These are phyloP conservation scores for Ranitomeya variabilis DNA, from an alignment of 2,113 vertebrate genomes.

Conservation along the genomic window DNA sequence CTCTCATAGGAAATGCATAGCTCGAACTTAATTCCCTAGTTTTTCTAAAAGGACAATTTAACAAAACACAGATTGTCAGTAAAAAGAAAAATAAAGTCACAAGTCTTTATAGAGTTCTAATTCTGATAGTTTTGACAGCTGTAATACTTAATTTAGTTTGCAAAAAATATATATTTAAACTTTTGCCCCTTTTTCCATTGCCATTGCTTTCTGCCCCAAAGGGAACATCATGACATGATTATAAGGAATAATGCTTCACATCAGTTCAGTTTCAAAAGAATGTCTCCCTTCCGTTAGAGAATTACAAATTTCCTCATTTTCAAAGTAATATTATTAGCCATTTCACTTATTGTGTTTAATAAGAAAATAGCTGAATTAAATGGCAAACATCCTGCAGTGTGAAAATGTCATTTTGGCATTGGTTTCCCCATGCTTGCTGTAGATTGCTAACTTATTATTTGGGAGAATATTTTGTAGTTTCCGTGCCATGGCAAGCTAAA, in stretches of 20 bases:
- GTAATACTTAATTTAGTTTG: conserved; percentile 20
- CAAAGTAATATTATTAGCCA: neutral
- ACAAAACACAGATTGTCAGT: neutral
- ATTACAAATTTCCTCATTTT: neutral
- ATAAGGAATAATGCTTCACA: conserved; percentile 14
- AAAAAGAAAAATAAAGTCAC: neutral
- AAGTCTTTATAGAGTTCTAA: conserved; percentile 12
- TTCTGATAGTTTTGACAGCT: neutral
- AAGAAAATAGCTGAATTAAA: neutral
- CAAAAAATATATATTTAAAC: conserved; percentile 22
- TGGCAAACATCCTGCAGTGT: neutral
- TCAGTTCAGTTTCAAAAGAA: conserved; percentile 21
- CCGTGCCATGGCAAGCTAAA: neutral
- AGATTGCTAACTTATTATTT: neutral
- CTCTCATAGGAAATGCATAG: conserved; percentile 16
- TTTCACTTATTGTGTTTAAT: conserved; percentile 2
- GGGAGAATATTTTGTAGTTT: neutral
- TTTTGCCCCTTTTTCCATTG: neutral
- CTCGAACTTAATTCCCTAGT: neutral
- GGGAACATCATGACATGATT: neutral
- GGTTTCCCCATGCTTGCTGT: neutral
- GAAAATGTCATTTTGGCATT: neutral
- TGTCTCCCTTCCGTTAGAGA: neutral
- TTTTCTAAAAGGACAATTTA: conserved; percentile 8
- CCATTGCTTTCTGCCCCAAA: neutral